Base-by-base conservation (phyloP, 2,113 vertebrate species). In the Quiscalus mexicanus region DNA sequence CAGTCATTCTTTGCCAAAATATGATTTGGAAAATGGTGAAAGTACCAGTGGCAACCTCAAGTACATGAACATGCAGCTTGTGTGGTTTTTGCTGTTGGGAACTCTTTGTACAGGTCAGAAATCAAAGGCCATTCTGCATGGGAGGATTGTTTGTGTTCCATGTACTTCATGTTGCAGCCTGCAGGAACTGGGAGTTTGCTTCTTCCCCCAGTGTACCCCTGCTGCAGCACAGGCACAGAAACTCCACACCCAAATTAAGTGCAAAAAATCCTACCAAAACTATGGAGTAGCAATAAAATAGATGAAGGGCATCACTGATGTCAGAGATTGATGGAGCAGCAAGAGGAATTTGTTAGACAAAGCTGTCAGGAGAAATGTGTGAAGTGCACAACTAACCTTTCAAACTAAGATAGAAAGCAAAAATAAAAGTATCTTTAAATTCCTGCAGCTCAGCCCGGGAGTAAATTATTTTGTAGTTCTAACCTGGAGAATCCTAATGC, bases 121-220 rank as follows among this genome's bases (percentile, higher is more conserved):
- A 55, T 7, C 52, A 63, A 89, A 78, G 39, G 19, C 21, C 4
- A 0, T 71, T 71, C 17, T 56, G 39, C 53, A 44, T 0, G 2
- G 53, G 15, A 37, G 56, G 28, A 19, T 35, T 39, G 28, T 4
- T 71, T 47, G 27, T 44, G 6, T 56, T 68, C 41, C 35, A 25
- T n/a, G 0, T 30, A 5, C 9, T 49, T 69, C 5, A 65, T 27
- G 21, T 2, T 59, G 45, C 83, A 94, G 35, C 27, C 33, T 64
- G 12, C 14, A 52, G 56, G 16, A 87, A 22, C 47, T 71, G 60
- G 6, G 12, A 15, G 12, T 59, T 78, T 78, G 33, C 28, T 78
- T 0, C 52, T 78, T 68, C 14, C 35, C 10, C 19, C 30, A 22
- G 44, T 6, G 0, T n/a, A 8, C 31, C 62, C 30, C 45, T 2